phyloP scores from a whole-genome alignment of 2,797 vertebrate species.

The Crax fasciolata region DNA sequence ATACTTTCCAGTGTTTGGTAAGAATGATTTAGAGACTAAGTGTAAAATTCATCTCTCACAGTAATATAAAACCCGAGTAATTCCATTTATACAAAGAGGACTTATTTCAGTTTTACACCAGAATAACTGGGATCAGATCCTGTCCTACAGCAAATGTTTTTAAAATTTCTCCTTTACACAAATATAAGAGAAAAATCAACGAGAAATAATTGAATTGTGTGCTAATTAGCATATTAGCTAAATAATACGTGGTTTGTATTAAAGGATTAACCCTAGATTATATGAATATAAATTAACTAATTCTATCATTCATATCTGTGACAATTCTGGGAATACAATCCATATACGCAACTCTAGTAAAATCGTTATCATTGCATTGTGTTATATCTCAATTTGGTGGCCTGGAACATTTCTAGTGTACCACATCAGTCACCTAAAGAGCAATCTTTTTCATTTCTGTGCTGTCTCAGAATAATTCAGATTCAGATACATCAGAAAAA shows the following conservation, averaged over 20 bases:
- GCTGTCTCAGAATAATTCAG: background rate
- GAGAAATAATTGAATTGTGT: background rate
- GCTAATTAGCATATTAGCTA: background rate
- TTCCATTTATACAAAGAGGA: background rate
- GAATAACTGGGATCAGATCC: background rate
- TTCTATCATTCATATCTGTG: background rate
- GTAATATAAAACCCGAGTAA: constrained; percentile 23
- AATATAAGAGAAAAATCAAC: background rate
- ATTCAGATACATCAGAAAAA: background rate
- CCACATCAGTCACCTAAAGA: background rate
- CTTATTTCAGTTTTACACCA: background rate
- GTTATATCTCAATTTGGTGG: background rate
- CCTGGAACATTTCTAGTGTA: background rate
- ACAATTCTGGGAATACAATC: background rate
- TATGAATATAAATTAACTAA: background rate
- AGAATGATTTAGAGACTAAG: constrained; percentile 41
- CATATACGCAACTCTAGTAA: background rate
- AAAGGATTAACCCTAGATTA: background rate
- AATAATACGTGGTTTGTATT: background rate
- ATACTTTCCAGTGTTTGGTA: constrained; percentile 69
- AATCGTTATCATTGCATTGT: background rate
- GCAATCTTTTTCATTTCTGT: background rate
- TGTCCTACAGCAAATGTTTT: background rate
- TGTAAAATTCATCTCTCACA: constrained; percentile 2
- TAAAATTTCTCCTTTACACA: background rate